phyloP scores from a whole-genome alignment of 1,140 invertebrate genomes.

The Ceratosolen solmsi region DNA sequence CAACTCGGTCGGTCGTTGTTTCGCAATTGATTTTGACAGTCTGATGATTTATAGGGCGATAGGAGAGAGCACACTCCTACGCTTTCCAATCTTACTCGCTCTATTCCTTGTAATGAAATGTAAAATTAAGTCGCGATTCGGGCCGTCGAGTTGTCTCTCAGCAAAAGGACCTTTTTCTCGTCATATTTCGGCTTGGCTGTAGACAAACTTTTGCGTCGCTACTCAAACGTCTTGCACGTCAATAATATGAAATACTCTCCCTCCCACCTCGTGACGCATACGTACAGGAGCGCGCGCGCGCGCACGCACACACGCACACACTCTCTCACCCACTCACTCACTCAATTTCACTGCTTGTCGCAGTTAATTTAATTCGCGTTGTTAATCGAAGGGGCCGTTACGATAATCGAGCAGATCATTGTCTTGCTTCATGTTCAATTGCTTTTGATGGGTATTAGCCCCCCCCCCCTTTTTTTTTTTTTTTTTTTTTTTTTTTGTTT shows the following conservation, averaged over 20 bases:
- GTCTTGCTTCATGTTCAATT: neutral
- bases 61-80: neutral
- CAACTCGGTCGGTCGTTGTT: neutral
- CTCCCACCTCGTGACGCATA: no score
- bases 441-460: neutral
- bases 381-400: neutral
- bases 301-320: no score
- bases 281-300: no score
- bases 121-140: neutral
- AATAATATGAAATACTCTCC: no score
- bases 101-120: no score
- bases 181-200: neutral
- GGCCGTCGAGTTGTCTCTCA: neutral
- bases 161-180: neutral
- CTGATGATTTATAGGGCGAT: constrained; percentile 5
- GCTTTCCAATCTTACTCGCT: neutral
- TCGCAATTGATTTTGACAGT: constrained; percentile 9
- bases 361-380: neutral
- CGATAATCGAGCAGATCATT: neutral
- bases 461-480: no score
- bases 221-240: no score
- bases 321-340: no score
- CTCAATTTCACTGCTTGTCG: no score
- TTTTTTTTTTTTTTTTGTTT: neutral
- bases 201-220: no score